A percentile compares a stretch with the other conserved stretches of the same genome.
Evolutionary conservation across 2,797 vertebrate species (phyloP).

Genomic region (Cephalopachus bancanus): DNA sequence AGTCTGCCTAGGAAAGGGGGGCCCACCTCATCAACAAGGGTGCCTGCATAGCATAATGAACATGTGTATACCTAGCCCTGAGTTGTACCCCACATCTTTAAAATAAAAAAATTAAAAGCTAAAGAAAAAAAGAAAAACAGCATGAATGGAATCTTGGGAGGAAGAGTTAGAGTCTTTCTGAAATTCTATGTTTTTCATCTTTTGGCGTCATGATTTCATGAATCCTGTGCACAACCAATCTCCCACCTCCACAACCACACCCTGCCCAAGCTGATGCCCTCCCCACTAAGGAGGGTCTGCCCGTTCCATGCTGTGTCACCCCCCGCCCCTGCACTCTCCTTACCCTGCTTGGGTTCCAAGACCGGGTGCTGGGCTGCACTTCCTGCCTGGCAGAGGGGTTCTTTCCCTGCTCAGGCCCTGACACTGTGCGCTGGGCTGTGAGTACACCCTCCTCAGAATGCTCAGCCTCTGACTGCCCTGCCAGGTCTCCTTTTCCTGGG

Average conservation of each 20-base stretch:
- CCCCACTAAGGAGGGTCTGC: neutral
- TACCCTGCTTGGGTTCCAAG: neutral
- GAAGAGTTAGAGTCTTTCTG: too few relatives aligned
- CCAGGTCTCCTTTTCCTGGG: fast-evolving
- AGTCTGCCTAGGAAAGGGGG: too few relatives aligned
- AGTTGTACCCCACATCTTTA: too few relatives aligned
- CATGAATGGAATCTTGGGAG: too few relatives aligned
- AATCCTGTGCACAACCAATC: neutral
- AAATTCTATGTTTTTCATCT: too few relatives aligned
- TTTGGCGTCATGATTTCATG: too few relatives aligned
- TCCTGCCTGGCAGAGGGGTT: neutral
- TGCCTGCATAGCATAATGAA: too few relatives aligned
- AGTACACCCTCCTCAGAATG: neutral
- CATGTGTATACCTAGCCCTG: too few relatives aligned
- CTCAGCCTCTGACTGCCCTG: neutral
- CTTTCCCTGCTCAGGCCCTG: too few relatives aligned
- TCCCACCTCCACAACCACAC: neutral
- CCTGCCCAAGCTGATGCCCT: neutral
- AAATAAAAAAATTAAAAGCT: too few relatives aligned
- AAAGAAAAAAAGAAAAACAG: too few relatives aligned
- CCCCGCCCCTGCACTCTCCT: fast-evolving
- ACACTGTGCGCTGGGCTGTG: neutral
- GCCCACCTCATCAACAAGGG: too few relatives aligned
- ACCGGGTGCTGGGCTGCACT: fast-evolving
- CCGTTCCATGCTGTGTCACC: neutral